Evolutionary conservation across 2,888 invertebrate genomes (phyloP).

Genomic region (Epiblema foenella): DNA sequence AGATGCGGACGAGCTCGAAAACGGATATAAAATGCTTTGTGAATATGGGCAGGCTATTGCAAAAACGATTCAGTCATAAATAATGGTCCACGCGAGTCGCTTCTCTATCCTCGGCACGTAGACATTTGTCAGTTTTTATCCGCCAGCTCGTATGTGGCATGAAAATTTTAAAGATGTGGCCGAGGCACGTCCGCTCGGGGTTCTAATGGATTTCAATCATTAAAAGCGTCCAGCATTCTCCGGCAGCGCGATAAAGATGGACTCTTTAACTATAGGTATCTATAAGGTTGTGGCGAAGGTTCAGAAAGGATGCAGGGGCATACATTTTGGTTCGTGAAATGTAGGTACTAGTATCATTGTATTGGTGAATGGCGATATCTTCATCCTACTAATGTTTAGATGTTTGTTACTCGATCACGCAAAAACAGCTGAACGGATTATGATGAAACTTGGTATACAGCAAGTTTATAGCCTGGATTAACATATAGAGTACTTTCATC

Average conservation of each 20-base stretch:
- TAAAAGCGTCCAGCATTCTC: background rate
- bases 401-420: too few relatives aligned
- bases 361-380: too few relatives aligned
- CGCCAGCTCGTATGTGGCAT: constrained; percentile 17
- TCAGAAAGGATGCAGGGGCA: too few relatives aligned
- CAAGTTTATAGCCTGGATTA: too few relatives aligned
- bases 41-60: background rate
- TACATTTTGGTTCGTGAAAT: too few relatives aligned
- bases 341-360: too few relatives aligned
- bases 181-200: background rate
- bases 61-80: constrained; percentile 30
- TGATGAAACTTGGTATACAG: too few relatives aligned
- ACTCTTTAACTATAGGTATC: background rate
- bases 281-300: background rate
- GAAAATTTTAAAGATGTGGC: constrained; percentile 16
- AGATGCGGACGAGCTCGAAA: background rate
- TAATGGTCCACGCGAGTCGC: constrained; percentile 23
- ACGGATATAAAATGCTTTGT: background rate
- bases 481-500: too few relatives aligned
- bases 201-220: constrained; percentile 9
- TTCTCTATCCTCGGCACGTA: constrained; percentile 22
- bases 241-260: background rate
- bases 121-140: constrained; percentile 26
- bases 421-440: too few relatives aligned
- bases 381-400: too few relatives aligned